Base-by-base conservation (phyloP, 1,140 invertebrate species). In the Trachymyrmex septentrionalis region DNA sequence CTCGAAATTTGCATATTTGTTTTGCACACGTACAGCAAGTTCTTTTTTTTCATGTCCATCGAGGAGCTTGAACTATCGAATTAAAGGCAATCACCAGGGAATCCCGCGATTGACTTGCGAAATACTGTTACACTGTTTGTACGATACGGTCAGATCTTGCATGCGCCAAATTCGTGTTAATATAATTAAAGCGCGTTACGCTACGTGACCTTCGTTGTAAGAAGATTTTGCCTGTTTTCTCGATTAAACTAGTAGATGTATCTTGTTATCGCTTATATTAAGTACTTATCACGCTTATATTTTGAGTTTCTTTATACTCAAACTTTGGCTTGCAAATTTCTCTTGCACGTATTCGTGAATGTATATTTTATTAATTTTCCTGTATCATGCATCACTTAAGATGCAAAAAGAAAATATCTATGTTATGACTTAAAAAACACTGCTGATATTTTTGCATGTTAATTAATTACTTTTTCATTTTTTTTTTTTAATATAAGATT, bases 61-160 rank as follows among this genome's bases (percentile, higher is more conserved):
- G 69, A 73, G 38, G 19, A 84, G 14, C 24, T 10, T 14, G 55
- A 34, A 84, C 38, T 53, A n/a, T 61, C 69, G 55, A 73, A 34
- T 84, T 73, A 61, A 75, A 61, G 69, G 55, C 69, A 82, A 73
- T 82, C 67, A 48, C 55, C 53, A 30, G 80, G 24, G 55, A 75
- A 84, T 63, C 7, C 19, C 38, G 69, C 69, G 69, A 84, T 82
- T 73, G 80, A 82, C 67, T 82, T 48, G 80, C n/a, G 55, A 48
- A 82, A 82, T 73, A 59, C 30, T 48, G 55, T 73, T 48, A 84
- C 24, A 61, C 69, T 16, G 44, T 63, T 84, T 10, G 80, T 84
- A 75, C 80, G 80, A 84, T 30, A 84, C 80, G 80, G 57, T 84
- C 80, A 73, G 77, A 50, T 84, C 67, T 53, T 84, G 80, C 80